Conservation (phyloP, 2,113 vertebrate species). For the Uria lomvia region DNA sequence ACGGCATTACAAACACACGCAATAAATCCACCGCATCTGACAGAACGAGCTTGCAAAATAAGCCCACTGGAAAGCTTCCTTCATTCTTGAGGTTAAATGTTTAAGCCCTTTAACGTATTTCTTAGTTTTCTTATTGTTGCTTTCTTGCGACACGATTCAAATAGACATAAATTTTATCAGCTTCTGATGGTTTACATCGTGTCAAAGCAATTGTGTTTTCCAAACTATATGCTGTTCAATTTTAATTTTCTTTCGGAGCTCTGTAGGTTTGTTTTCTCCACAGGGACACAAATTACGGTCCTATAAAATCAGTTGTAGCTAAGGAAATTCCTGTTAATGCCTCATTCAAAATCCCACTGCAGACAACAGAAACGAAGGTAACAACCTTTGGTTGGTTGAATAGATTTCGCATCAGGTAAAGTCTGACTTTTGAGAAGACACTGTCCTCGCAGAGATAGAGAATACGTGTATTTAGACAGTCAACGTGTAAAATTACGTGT, state of each 20-base stretch:
- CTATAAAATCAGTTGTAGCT: not conserved
- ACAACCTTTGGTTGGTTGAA: not conserved
- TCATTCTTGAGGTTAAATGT: conserved; percentile 29
- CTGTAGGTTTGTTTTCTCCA: not conserved
- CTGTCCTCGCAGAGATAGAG: not conserved
- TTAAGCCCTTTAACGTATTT: not conserved
- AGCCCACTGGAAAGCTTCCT: conserved; percentile 1
- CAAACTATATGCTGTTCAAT: not conserved
- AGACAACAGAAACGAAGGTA: not conserved
- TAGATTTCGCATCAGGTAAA: not conserved
- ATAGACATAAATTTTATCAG: not conserved
- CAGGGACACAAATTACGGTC: not conserved
- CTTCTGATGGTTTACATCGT: not conserved
- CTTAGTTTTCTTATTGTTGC: not conserved
- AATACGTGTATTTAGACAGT: not conserved
- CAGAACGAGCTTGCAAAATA: conserved; percentile 26
- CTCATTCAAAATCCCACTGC: not conserved
- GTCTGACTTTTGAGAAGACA: not conserved
- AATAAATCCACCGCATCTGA: not conserved
- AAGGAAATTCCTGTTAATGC: not conserved
- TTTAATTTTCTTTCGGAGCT: not conserved
- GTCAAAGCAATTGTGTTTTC: not conserved
- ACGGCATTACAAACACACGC: not conserved
- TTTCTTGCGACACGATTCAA: not conserved
- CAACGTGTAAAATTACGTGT: not conserved